Base-by-base conservation (phyloP, 2,888 invertebrate species). In the Cabera pusaria region DNA sequence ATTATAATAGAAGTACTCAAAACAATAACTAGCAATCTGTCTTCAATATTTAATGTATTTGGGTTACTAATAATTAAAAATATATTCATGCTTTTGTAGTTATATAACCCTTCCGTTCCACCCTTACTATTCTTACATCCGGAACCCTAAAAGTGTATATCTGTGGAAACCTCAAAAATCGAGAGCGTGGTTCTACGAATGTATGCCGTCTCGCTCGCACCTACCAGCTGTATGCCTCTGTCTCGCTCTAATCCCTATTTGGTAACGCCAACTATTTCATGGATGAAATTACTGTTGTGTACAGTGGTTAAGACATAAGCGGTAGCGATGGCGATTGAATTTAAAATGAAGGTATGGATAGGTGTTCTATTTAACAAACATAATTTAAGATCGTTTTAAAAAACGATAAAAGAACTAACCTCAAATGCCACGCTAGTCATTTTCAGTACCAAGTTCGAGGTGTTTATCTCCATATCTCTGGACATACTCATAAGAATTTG, bases 181-280 rank as follows among this genome's bases (percentile, higher is more conserved):
- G 74, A 72, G 74, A 69, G 64, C 61, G 59, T 31, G 35, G 44
- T 50, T 52, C 66, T 56, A 56, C 56, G 52, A 64, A 64, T 48
- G 22, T 28, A 34, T 39, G 39, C 49, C 32, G 50, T 69, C 68
- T 59, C 70, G 18, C 65, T 84, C 72, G 57, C 68, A 49, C 76
- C 10, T 46, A n/a, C 33, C 18, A 6, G 3, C n/a, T 8, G 17
- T 10, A 50, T 40, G 14, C 56, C n/a, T 48, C 67, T 42, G 58
- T 86, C 85, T 62, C 78, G 19, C 67, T 88, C 86, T 85, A 84
- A 86, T 83, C 86, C 87, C 78, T 83, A 85, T 88, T 88, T 86
- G 86, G 87, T 86, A 87, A 84, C 84, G 79, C 82, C 86, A 86
- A 88, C 87, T 88, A 86, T 87, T 88, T 87, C 87, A 88, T 84